phyloP scores from a whole-genome alignment of 2,113 vertebrate genomes.

The Melospiza georgiana region DNA sequence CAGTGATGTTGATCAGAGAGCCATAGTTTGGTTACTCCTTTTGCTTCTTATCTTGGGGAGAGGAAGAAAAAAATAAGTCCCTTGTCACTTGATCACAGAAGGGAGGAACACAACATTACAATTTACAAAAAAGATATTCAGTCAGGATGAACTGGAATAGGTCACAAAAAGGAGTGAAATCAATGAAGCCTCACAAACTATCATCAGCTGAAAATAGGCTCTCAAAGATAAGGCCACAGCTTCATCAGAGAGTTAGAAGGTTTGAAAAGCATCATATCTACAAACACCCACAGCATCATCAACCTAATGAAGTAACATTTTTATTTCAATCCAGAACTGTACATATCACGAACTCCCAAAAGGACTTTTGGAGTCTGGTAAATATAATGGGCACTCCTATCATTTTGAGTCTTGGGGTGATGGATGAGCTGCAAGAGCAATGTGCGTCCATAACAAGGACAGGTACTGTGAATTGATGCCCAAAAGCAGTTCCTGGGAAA shows the following conservation, averaged over 20 bases:
- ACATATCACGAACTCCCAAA: not conserved
- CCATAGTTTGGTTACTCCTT: not conserved
- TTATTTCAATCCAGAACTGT: not conserved
- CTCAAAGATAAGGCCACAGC: not conserved
- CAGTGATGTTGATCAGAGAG: not conserved
- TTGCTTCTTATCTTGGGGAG: not conserved
- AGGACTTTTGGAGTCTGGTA: not conserved
- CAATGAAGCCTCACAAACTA: not conserved
- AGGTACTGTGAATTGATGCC: too few species aligned
- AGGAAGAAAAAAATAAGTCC: not conserved
- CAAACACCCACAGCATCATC: not conserved
- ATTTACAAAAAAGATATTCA: not conserved
- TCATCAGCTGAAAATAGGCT: not conserved
- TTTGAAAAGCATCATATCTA: not conserved
- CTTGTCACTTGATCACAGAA: not conserved
- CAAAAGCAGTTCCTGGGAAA: not conserved
- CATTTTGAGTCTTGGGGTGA: not conserved
- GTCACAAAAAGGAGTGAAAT: not conserved
- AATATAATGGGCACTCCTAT: not conserved
- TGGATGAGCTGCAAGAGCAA: not conserved
- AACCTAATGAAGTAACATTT: not conserved
- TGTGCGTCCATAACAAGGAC: not conserved
- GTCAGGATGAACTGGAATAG: not conserved
- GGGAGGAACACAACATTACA: not conserved
- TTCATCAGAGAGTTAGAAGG: not conserved